These are phyloP conservation scores for Ptychodera flava DNA, from an alignment of 35 echinoderm and acorn worm genomes.

Conservation along the genomic window DNA sequence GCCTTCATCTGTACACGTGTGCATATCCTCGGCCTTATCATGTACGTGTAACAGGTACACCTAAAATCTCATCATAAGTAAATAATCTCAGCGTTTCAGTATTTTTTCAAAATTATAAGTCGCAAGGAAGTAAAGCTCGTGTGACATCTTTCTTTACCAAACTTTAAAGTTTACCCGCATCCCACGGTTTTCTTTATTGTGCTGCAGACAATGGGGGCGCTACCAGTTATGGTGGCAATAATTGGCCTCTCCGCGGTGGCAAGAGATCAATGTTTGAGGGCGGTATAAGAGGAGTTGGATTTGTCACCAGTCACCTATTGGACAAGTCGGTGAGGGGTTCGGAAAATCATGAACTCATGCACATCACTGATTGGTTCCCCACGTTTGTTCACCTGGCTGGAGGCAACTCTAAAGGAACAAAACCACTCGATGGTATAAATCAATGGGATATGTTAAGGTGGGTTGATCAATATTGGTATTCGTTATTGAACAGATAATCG, in stretches of 20 bases:
- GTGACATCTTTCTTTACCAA: too few species aligned
- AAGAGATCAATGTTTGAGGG: conserved; percentile 78
- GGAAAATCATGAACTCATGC: conserved; percentile 54
- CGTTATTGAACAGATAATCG: too few species aligned
- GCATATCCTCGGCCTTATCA: too few species aligned
- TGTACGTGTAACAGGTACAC: too few species aligned
- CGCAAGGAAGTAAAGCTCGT: too few species aligned
- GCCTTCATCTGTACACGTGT: too few species aligned
- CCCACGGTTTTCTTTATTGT: too few species aligned
- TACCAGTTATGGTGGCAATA: conserved; percentile 19
- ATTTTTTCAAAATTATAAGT: too few species aligned
- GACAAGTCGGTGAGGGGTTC: conserved; percentile 38
- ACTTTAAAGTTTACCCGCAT: too few species aligned
- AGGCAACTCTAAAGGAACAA: conserved; percentile 18
- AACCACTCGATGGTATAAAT: conserved; percentile 9
- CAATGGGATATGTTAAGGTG: conserved; percentile 8
- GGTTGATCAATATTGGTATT: too few species aligned
- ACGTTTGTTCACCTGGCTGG: conserved; percentile 68
- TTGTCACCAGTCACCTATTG: conserved; percentile 56
- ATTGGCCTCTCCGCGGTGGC: conserved; percentile 67
- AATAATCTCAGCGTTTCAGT: too few species aligned
- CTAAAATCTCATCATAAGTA: too few species aligned
- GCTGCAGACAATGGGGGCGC: conserved; percentile 44
- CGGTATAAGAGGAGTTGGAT: conserved; percentile 48
- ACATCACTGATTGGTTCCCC: conserved; percentile 86